These are phyloP conservation scores for Rhagium mordax DNA, from an alignment of 2,888 invertebrate species.

Conservation along the genomic window DNA sequence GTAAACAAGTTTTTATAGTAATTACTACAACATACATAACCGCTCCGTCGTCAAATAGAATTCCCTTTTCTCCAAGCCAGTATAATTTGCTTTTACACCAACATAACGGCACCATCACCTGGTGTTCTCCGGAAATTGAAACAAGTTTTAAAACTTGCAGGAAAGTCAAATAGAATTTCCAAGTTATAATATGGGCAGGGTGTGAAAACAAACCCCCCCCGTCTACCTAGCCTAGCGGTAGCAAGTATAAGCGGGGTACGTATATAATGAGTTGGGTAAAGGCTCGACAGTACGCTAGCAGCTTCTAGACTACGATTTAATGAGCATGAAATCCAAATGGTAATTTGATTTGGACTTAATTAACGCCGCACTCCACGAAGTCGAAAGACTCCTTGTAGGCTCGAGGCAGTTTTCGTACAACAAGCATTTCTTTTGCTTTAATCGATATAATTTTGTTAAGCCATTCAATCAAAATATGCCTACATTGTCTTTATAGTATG, in stretches of 20 bases:
- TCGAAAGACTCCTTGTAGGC: constrained; percentile 41
- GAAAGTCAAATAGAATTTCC: constrained; percentile 31
- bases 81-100: constrained; percentile 6
- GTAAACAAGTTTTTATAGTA: constrained; percentile 6
- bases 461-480: neutral
- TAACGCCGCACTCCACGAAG: constrained; percentile 61
- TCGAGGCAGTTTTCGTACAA: constrained; percentile 17
- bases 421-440: neutral
- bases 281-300: constrained; percentile 59
- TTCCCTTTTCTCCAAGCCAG: neutral
- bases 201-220: constrained; percentile 26
- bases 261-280: constrained; percentile 52
- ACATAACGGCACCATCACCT: constrained; percentile 31
- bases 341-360: constrained; percentile 71
- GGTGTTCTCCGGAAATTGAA: constrained; percentile 27
- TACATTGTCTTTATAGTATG: too few relatives aligned
- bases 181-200: constrained; percentile 34
- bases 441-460: neutral
- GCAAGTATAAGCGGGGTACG: constrained; percentile 43
- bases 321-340: constrained; percentile 70
- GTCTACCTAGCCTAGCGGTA: constrained; percentile 14
- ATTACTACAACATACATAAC: constrained; percentile 6
- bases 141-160: constrained; percentile 30
- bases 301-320: constrained; percentile 67
- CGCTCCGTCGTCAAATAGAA: constrained; percentile 8